Percentiles rank a stretch among this genome's conserved stretches.
These are phyloP conservation scores for Pterocles orientalis DNA, from an alignment of 2,113 vertebrate species.

Conservation along the genomic window DNA sequence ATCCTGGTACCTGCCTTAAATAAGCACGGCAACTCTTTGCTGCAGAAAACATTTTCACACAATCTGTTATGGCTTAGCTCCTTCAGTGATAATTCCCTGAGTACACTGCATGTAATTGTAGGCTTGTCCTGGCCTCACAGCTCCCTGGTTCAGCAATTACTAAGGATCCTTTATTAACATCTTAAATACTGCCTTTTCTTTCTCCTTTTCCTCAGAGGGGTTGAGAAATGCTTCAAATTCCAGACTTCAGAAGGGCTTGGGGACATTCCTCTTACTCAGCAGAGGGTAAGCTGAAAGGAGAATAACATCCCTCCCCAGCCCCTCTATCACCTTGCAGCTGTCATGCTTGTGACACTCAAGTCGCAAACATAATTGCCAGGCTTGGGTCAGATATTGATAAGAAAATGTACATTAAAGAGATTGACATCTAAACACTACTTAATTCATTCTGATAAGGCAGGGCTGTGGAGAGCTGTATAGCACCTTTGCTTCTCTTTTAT, in stretches of 20 bases:
- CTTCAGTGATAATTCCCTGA: not conserved
- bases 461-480: not conserved
- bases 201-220: conserved; percentile 30
- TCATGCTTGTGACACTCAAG: not conserved
- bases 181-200: conserved; percentile 28
- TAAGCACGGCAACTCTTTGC: not conserved
- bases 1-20: not conserved
- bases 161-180: conserved; percentile 38
- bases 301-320: not conserved
- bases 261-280: conserved; percentile 8
- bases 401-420: not conserved
- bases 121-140: not conserved
- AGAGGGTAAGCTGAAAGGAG: not conserved
- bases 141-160: conserved; percentile 42
- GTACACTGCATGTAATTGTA: not conserved
- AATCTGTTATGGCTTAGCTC: not conserved
- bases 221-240: conserved; percentile 71
- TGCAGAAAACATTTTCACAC: not conserved
- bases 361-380: not conserved
- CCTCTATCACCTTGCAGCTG: not conserved
- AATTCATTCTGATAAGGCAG: not conserved
- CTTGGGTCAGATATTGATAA: not conserved
- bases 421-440: not conserved
- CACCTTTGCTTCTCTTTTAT: not conserved
- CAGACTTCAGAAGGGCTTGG: conserved; percentile 30